These are phyloP conservation scores for Phalera bucephala DNA, from an alignment of 2,888 invertebrate species.

Conservation along the genomic window DNA sequence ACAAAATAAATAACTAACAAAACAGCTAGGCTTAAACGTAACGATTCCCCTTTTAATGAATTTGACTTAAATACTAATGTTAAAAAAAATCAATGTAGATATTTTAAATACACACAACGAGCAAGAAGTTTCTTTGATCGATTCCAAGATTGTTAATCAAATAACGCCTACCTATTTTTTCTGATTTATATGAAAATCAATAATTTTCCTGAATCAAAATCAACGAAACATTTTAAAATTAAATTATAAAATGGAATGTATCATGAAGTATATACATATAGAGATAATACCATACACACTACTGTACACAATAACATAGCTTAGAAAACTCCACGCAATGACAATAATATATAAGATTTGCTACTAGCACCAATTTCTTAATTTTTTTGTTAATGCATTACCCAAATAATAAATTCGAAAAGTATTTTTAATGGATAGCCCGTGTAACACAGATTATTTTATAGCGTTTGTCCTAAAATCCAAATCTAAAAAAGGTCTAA, in stretches of 20 bases:
- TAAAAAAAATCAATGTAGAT: conserved; percentile 9
- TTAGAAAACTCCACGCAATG: conserved; percentile 11
- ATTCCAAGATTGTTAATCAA: too few relatives aligned
- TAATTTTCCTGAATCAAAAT: too few relatives aligned
- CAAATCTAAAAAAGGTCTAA: too few relatives aligned
- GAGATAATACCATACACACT: conserved; percentile 31
- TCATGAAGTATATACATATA: conserved; percentile 54
- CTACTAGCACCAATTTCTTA: conserved; percentile 52
- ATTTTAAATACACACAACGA: conserved; percentile 13
- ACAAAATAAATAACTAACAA: conserved; percentile 77
- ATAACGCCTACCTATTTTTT: too few relatives aligned
- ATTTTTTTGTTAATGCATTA: conserved; percentile 23
- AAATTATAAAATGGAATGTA: conserved; percentile 68
- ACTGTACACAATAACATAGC: conserved; percentile 26
- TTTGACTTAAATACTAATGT: conserved; percentile 38
- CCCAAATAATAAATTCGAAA: conserved; percentile 41
- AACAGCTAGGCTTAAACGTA: conserved; percentile 78
- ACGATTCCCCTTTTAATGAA: conserved; percentile 73
- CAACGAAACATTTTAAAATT: too few relatives aligned
- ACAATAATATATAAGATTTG: conserved; percentile 23
- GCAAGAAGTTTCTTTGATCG: too few relatives aligned
- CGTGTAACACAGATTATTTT: conserved; percentile 11
- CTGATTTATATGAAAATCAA: too few relatives aligned
- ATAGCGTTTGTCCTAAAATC: too few relatives aligned
- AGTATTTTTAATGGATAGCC: conserved; percentile 21